Conservation (phyloP, 2,797 vertebrate genomes). For the Triplophysa bombifrons region DNA sequence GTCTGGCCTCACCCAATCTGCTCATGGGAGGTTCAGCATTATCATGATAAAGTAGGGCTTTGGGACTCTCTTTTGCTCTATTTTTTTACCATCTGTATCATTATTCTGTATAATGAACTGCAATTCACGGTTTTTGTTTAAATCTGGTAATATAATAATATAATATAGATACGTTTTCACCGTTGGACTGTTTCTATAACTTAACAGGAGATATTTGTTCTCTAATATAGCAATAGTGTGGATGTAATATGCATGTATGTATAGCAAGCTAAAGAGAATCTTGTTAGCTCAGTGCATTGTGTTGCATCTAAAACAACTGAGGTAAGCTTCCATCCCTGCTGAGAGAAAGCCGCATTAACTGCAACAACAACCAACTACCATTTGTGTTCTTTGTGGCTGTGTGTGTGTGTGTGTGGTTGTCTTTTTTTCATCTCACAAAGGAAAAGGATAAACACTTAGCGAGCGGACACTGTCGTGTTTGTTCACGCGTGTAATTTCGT, state of each 20-base stretch:
- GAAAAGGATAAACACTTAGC: constrained; percentile 4
- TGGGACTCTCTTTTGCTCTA: background rate
- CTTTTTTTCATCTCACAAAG: constrained; percentile 1
- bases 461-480: constrained; percentile 27
- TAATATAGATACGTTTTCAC: background rate
- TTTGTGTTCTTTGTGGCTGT: background rate
- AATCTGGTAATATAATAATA: too few species aligned
- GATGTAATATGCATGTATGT: constrained; percentile 1
- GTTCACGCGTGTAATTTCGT: background rate
- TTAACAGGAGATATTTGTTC: background rate
- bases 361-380: constrained; percentile 3
- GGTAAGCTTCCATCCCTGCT: constrained; percentile 43
- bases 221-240: background rate
- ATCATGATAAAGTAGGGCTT: constrained; percentile 1
- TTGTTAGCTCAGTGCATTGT: constrained; percentile 7
- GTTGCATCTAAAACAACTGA: constrained; percentile 46
- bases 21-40: background rate
- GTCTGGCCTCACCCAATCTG: background rate
- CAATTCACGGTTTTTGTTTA: constrained; percentile 3
- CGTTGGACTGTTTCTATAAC: background rate
- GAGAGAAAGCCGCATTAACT: constrained; percentile 40
- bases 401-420: constrained; percentile 9
- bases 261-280: constrained; percentile 15
- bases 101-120: constrained; percentile 10
- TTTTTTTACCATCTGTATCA: background rate